Base-by-base conservation (phyloP, 2,888 invertebrate genomes). In the Fabriciana adippe region DNA sequence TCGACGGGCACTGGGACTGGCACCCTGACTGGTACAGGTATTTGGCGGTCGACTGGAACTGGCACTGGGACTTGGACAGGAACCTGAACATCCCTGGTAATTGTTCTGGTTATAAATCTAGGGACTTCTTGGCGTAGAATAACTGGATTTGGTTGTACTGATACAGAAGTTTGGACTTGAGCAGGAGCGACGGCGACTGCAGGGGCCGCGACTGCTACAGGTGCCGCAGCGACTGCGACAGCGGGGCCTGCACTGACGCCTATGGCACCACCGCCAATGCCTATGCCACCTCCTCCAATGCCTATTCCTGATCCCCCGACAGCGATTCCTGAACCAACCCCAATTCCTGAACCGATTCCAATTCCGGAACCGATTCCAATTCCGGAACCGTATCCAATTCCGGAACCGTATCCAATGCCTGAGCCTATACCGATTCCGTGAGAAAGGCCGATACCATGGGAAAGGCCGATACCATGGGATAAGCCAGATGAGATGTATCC, bases 1-100 rank as follows among this genome's bases (percentile, higher is more conserved):
- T 93, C 93, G 0, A 94, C 92, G 1, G 91, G 83, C 0, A 94
- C 93, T 1, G 94, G 93, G 35, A 91, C 90, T 1, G 92, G 92
- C 0, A 94, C 93, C 67, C 88, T 87, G 3, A 93, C 92, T 1
- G 93, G 93, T 2, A 92, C 87, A 1, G 93, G 93, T 1, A 93
- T 88, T 72, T 86, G 89, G 13, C 89, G 83, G 56, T 92, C 91
- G 0, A 93, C 89, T 5, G 79, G 78, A 6, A 82, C 80, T 6
- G 81, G 80, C 0, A 84, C 83, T 4, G 83, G 80, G 3, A 83
- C 80, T 65, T 81, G 80, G 0, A 80, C 86, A 1, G 91, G 89
- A 2, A 90, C 86, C 78, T 90, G 91, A 0, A 92, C 86, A 69
- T 91, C 82, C 48, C 88, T 83, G 0, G 92, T 93, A 66, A 93